Evolutionary conservation across 2,888 invertebrate genomes (phyloP).

Genomic region (Callosobruchus maculatus): DNA sequence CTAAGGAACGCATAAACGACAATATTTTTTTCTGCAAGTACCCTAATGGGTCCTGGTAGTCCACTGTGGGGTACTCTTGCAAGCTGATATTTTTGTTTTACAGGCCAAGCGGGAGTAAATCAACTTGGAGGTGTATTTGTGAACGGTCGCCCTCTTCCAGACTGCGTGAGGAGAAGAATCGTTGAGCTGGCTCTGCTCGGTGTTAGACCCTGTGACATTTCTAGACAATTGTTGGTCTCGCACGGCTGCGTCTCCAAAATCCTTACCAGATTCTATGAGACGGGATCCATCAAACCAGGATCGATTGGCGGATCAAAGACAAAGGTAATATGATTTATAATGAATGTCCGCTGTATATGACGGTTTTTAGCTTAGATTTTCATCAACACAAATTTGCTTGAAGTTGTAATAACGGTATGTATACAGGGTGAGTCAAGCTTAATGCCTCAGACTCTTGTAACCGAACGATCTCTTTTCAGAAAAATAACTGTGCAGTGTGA

Average conservation of each 20-base stretch:
- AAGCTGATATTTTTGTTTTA: constrained; percentile 5
- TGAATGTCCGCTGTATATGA: not conserved
- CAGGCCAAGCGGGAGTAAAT: constrained; percentile 96
- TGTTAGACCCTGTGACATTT: constrained; percentile 95
- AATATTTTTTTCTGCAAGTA: too few species aligned
- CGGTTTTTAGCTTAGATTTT: not conserved
- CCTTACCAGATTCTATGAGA: constrained; percentile 93
- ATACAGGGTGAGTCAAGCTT: too few species aligned
- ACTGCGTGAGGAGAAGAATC: constrained; percentile 88
- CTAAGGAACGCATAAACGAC: too few species aligned
- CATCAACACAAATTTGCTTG: too few species aligned
- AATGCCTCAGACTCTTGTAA: too few species aligned
- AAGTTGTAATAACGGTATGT: too few species aligned
- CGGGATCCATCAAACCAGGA: constrained; percentile 92
- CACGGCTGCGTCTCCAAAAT: constrained; percentile 98
- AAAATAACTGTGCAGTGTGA: too few species aligned
- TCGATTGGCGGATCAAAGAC: constrained; percentile 94
- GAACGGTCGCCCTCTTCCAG: constrained; percentile 94
- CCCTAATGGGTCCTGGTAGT: too few species aligned
- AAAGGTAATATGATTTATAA: constrained; percentile 61
- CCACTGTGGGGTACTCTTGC: too few species aligned
- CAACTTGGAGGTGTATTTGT: constrained; percentile 96
- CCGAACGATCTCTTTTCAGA: too few species aligned
- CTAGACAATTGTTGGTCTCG: constrained; percentile 89
- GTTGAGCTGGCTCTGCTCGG: constrained; percentile 93